Evolutionary conservation across 1,140 invertebrate species (phyloP).

Genomic region (Cataglyphis hispanica): DNA sequence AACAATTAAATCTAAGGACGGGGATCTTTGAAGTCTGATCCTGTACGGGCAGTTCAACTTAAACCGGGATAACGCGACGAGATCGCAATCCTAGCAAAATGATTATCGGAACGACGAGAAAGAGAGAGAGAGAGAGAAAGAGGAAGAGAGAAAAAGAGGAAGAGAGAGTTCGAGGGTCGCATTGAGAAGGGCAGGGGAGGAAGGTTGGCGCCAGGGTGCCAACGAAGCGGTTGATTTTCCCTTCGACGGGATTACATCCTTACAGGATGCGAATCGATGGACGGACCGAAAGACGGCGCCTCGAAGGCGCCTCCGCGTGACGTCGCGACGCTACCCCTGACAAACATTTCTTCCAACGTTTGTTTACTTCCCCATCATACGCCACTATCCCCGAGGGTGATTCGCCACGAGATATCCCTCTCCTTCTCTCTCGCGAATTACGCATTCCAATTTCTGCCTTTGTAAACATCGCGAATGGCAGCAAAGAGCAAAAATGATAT

Average conservation of each 20-base stretch:
- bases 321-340: constrained; percentile 32
- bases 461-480: background rate
- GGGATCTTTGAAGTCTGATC: background rate
- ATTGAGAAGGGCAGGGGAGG: too few species aligned
- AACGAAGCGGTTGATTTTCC: constrained; percentile 9
- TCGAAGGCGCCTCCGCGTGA: constrained; percentile 57
- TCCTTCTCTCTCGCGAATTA: background rate
- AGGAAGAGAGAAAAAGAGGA: background rate
- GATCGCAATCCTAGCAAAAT: constrained; percentile 16
- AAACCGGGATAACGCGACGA: background rate
- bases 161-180: background rate
- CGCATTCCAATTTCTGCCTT: background rate
- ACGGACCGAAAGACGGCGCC: constrained; percentile 66
- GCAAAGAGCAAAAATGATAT: background rate
- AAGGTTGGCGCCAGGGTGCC: constrained; percentile 61
- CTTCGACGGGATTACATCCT: constrained; percentile 63
- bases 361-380: constrained; percentile 65
- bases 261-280: constrained; percentile 71
- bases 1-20: background rate
- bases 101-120: constrained; percentile 59
- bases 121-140: background rate
- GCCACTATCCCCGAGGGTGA: constrained; percentile 1
- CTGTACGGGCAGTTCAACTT: background rate
- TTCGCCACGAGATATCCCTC: background rate
- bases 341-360: constrained; percentile 65